Evolutionary conservation across 2,888 invertebrate genomes (phyloP), one percentile per base, ranked within the genome.

Genomic region (Lampropteryx suffumata): DNA sequence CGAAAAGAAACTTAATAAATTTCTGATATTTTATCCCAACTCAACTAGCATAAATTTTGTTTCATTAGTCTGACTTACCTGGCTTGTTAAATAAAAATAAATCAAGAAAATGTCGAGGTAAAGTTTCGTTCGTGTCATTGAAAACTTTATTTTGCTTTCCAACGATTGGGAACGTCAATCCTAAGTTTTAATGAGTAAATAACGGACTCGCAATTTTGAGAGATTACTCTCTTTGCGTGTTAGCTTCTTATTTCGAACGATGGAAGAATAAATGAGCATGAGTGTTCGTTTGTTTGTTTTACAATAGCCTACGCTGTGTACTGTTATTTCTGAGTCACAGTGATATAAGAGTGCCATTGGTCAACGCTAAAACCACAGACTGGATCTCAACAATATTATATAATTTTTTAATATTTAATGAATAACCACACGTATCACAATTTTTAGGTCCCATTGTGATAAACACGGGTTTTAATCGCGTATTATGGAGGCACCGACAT

Each of bases 121-220:
- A 75, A 77, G 68, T 71, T 69, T 53, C 36, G 55, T 58, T 57
- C 56, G 55, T 63, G 68, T 75, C 73, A 80, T 76, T 75, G 76
- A 67, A 73, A 83, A 82, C 71, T 83, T 79, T 73, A 71, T 75
- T 76, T 71, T 68, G 67, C 73, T 51, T 45, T 40, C 35, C 41
- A 35, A 48, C 70, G 64, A 73, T 75, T 76, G 73, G 65, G 72
- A 76, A 73, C 76, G 74, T 73, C 80, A 79, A 82, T 81, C 69
- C 72, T 59, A 85, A 85, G 79, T 85, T 86, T 81, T 85, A 86
- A 86, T 86, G 84, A 84, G 84, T 84, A 87, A 86, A 87, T 85
- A 86, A 85, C 84, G 71, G 71, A 69, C 68, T 64, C 67, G 61
- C 63, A 74, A 76, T 77, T 73, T 71, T 47, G 59, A 66, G 69